Evolutionary conservation across 1,140 invertebrate genomes (phyloP), one percentile per base, ranked within the genome.

Genomic region (Drosophila funebris): DNA sequence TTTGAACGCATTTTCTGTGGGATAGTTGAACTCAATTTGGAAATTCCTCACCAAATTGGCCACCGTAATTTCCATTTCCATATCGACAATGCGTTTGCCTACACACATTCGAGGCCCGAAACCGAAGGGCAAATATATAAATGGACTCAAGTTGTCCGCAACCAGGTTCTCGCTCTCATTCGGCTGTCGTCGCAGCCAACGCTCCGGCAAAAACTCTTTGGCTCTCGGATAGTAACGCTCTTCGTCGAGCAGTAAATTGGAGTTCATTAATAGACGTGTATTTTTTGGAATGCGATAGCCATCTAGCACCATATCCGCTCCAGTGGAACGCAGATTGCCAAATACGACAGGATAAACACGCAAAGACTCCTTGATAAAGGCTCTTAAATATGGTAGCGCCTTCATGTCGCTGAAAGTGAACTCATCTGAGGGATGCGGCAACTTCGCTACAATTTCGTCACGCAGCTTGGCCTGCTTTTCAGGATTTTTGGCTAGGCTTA

Each of bases 271-370:
- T 0, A 85, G 13, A 8, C 36, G 20, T 1, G 76, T 85, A 73
- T 96, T 96, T 93, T 96, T 96, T 13, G 97, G 97, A 62, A 98
- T 94, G 64, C 94, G 92, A 80, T 96, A 98, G 36, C 96, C 96
- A 50, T 94, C 93, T 44, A 98, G 94, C 7, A 96, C 92, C 0
- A 96, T 93, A 78, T 97, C 95, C 33, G 94, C 93, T 53, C 95
- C 95, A 54, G 96, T 93, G 60, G 95, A 94, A 69, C 97, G 93
- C 4, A 95, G 94, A 79, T 97, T 96, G 33, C 96, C 96, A 58
- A 97, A 94, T n/a, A 96, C 96, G 3, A 97, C 96, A n/a, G 97
- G 96, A 91, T 95, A 96, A 90, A 97, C 93, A 87, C 96, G 93
- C 24, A 97, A 93, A 14, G 95, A 95, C 56, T 93, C 93, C 66